Base-by-base conservation (phyloP, 2,797 vertebrate species). In the Lindbergichthys nudifrons region DNA sequence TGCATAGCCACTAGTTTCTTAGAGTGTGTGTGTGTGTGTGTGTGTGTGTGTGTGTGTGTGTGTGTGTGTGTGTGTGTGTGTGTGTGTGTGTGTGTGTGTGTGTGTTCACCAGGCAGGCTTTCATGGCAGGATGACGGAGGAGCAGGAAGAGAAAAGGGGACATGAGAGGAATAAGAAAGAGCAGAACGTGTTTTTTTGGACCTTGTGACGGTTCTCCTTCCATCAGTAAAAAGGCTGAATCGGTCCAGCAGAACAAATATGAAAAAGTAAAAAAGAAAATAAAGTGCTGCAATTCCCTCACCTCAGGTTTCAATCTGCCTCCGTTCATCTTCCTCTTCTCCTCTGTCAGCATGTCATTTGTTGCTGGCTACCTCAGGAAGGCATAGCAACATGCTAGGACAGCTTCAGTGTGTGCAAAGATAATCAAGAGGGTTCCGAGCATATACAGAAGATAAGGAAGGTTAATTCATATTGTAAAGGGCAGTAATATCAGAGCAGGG, bases 111-210 rank as follows among this genome's bases (percentile, higher is more conserved):
- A 54, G 62, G 58, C 58, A 61, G 60, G 72, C 75, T 77, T 92
- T 88, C 78, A 64, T 77, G 66, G 79, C 80, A 81, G 74, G 64
- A 85, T 90, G 88, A 91, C 48, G 42, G 79, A 81, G 69, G 68
- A 88, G 82, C 60, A 43, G 73, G 53, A 81, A 69, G 57, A 74
- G 73, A 64, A 75, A 26, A 58, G 41, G 70, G 78, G 69, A 79
- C 79, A 81, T 71, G 70, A 62, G 54, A 73, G 77, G 86, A 87
- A 86, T 85, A 81, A 77, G 65, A 87, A 92, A 64, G 66, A 88
- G 74, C 56, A 26, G 3, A 57, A 76, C 53, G 58, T 46, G 62
- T 57, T 84, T 66, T 66, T 36, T 73, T 80, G 78, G 74, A 72
- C 72, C 50, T 67, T 16, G 58, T 9, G 0, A 59, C n/a, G 42